phyloP scores from a whole-genome alignment of 2,888 invertebrate genomes.

The Epinotia demarniana region DNA sequence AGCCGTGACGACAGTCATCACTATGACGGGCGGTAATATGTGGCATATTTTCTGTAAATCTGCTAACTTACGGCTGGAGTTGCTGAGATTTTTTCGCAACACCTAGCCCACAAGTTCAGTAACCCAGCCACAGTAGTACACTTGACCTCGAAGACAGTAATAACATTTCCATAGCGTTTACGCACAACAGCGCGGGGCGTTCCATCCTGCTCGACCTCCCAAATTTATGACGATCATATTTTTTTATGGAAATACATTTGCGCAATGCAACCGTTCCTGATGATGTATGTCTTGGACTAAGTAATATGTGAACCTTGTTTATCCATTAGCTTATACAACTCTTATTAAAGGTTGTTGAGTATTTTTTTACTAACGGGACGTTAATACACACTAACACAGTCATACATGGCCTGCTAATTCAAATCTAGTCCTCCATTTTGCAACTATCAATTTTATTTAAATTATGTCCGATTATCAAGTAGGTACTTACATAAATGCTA shows the following conservation, averaged over 20 bases:
- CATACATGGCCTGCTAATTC: neutral
- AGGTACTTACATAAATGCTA: neutral
- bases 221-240: constrained; percentile 9
- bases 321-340: neutral
- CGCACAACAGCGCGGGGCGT: constrained; percentile 4
- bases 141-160: neutral
- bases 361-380: neutral
- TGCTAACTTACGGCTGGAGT: too few relatives aligned
- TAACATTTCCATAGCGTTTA: constrained; percentile 4
- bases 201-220: constrained; percentile 1
- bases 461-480: neutral
- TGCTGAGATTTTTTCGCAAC: neutral
- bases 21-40: too few relatives aligned
- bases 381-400: too few relatives aligned
- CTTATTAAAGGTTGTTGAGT: neutral
- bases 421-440: neutral
- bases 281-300: neutral
- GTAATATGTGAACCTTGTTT: neutral
- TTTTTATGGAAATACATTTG: constrained; percentile 3
- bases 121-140: neutral
- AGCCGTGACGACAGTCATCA: too few relatives aligned
- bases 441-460: neutral
- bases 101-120: neutral
- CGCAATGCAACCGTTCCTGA: neutral
- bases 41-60: too few relatives aligned